A percentile compares a stretch with the other conserved stretches of the same genome.
Evolutionary conservation across 2,888 invertebrate species (phyloP).

Genomic region (Limnephilus lunatus): DNA sequence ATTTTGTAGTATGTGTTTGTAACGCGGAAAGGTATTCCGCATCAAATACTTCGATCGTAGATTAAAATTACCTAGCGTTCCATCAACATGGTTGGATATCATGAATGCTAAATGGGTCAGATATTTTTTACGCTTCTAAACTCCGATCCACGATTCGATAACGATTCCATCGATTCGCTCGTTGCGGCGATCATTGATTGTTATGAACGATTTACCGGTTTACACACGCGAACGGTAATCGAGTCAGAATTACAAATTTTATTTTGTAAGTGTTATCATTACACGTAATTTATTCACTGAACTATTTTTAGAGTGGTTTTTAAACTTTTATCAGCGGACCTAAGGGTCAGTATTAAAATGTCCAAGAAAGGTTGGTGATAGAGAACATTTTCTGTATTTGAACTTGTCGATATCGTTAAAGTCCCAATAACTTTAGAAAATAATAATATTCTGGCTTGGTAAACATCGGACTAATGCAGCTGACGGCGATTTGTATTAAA

Average conservation of each 20-base stretch:
- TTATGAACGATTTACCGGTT: slow-evolving; percentile 35
- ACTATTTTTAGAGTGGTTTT: not conserved
- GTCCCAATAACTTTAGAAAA: not conserved
- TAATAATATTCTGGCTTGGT: not conserved
- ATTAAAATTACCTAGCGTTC: not conserved
- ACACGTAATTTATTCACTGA: not conserved
- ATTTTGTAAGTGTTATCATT: not conserved
- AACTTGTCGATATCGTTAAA: not conserved
- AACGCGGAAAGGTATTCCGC: not conserved
- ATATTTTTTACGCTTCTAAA: slow-evolving; percentile 32
- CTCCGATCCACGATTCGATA: slow-evolving; percentile 35
- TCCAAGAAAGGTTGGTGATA: not conserved
- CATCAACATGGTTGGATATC: not conserved
- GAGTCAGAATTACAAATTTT: not conserved
- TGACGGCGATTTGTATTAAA: too few species aligned
- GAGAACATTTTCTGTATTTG: not conserved
- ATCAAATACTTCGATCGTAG: not conserved
- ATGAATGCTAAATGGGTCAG: slow-evolving; percentile 32
- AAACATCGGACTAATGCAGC: not conserved
- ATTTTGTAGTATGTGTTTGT: too few species aligned
- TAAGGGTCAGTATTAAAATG: not conserved
- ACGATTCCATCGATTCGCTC: slow-evolving; percentile 27
- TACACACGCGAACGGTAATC: not conserved
- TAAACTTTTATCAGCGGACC: not conserved
- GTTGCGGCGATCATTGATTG: slow-evolving; percentile 6